Conservation (phyloP, 2,888 invertebrate species). For the Eupithecia inturbata region DNA sequence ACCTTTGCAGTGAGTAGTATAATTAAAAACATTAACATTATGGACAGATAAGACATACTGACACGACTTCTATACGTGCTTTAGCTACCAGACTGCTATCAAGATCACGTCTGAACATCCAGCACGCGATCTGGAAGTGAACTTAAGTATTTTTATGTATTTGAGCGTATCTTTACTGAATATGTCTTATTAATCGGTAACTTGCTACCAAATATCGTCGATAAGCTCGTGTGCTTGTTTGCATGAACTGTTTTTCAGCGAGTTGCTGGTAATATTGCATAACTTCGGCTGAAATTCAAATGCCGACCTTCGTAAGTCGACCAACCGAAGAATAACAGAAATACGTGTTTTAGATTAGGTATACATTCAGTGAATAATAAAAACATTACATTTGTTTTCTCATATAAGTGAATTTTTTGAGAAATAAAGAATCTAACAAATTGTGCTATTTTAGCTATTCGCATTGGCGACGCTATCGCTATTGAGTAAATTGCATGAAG, state of each 20-base stretch:
- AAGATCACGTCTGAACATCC: conserved; percentile 24
- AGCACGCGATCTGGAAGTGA: conserved; percentile 13
- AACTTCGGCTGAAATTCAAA: conserved; percentile 27
- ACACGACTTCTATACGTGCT: conserved; percentile 61
- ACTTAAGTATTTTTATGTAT: neutral
- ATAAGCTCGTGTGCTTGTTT: conserved; percentile 9
- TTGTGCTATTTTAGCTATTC: neutral
- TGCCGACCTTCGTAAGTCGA: conserved; percentile 27
- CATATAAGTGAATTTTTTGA: neutral
- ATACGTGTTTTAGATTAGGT: conserved; percentile 9
- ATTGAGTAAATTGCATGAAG: neutral
- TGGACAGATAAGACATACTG: conserved; percentile 49
- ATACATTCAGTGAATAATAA: conserved; percentile 8
- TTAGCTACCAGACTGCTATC: conserved; percentile 56
- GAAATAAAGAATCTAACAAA: neutral
- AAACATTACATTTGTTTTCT: neutral
- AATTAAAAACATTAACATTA: conserved; percentile 3
- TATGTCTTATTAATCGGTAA: neutral
- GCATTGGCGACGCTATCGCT: neutral
- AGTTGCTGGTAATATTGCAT: conserved; percentile 27
- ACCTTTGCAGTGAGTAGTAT: conserved; percentile 1
- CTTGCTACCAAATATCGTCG: neutral
- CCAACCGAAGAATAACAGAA: conserved; percentile 20
- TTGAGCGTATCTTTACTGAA: neutral
- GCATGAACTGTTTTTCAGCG: conserved; percentile 15